Evolutionary conservation across 2,113 vertebrate genomes (phyloP).

Genomic region (Plecturocebus donacophilus): DNA sequence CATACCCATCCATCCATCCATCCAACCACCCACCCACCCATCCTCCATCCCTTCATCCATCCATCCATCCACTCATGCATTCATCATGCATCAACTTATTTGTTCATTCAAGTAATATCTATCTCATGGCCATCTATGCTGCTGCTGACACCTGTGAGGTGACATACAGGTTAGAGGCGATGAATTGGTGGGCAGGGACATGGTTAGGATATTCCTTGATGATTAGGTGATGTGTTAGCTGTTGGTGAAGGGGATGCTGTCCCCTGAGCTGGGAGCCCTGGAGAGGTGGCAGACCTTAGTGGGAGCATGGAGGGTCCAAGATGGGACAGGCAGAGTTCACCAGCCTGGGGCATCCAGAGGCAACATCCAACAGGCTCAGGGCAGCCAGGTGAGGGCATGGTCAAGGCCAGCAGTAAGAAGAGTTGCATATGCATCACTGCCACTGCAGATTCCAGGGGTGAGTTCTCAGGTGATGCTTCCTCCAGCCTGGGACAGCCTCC

Average conservation of each 20-base stretch:
- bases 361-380: background rate
- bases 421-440: accelerated
- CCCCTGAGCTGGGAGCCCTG: background rate
- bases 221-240: background rate
- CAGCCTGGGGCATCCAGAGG: background rate
- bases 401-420: background rate
- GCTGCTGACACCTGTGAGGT: background rate
- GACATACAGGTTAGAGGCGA: background rate
- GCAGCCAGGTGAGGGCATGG: background rate
- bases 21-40: accelerated
- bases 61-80: too few species aligned
- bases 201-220: background rate
- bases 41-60: too few species aligned
- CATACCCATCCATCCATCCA: accelerated
- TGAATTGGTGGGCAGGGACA: background rate
- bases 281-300: background rate
- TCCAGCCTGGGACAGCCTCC: too few species aligned
- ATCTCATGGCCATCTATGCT: background rate
- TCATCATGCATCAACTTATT: too few species aligned
- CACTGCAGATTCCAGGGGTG: background rate
- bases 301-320: too few species aligned
- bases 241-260: background rate
- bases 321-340: too few species aligned
- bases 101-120: too few species aligned
- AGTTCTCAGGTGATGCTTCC: background rate